phyloP scores from a whole-genome alignment of 2,113 vertebrate genomes.

The Melozone crissalis region DNA sequence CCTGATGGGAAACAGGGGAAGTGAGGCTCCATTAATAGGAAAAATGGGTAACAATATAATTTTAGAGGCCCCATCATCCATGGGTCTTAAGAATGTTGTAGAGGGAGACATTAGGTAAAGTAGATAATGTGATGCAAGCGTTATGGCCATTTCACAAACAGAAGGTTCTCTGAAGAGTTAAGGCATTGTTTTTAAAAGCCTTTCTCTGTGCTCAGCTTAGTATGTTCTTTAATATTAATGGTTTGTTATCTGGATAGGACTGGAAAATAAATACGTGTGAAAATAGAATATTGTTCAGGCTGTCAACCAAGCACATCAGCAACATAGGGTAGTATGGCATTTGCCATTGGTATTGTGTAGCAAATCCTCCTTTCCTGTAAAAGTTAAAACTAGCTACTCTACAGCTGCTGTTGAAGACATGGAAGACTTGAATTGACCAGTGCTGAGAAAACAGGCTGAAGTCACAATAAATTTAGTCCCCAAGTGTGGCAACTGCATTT shows the following conservation, averaged over 20 bases:
- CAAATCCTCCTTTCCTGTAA: not conserved
- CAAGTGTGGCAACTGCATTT: not conserved
- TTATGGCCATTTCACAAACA: not conserved
- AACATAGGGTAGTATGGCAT: not conserved
- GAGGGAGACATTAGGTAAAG: not conserved
- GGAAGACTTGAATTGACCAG: not conserved
- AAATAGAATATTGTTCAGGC: not conserved
- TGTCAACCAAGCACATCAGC: not conserved
- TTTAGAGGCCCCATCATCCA: not conserved
- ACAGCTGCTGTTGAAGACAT: not conserved
- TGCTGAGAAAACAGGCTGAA: not conserved
- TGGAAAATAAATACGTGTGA: not conserved
- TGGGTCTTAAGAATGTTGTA: not conserved
- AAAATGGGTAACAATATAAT: not conserved
- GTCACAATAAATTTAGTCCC: not conserved
- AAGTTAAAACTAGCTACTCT: not conserved
- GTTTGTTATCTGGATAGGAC: not conserved
- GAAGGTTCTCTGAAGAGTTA: constrained; percentile 11
- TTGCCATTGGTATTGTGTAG: not conserved
- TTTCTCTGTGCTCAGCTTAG: not conserved
- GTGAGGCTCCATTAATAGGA: not conserved
- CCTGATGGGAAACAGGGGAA: not conserved
- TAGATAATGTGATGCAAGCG: not conserved
- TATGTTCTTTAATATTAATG: not conserved
- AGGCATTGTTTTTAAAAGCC: constrained; percentile 6